Base-by-base conservation (phyloP, 2,888 invertebrate genomes). In the Drosophila helvetica region DNA sequence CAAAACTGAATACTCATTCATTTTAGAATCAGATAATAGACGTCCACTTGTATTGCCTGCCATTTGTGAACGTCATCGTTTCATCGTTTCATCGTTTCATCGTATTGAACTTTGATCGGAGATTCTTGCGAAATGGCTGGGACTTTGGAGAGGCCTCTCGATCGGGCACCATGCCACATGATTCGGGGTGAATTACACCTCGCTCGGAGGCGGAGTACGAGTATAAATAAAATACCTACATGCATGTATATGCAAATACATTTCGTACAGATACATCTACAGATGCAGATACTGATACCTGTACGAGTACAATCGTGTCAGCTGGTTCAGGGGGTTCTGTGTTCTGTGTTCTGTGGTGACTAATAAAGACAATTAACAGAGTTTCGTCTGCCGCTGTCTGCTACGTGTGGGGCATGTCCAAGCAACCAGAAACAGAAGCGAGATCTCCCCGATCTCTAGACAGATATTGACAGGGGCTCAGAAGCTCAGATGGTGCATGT, bases 351-450 rank as follows among this genome's bases (percentile, higher is more conserved):
- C 62, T 58, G 61, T 55, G 58, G 76, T 83, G 83, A 83, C 80
- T 83, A 87, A 82, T 80, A 67, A 65, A 84, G 74, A 78, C 78
- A 87, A 83, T 83, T 87, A 87, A 76, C 78, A 73, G 74, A 63
- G 63, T 87, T 82, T 79, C 66, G 75, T 73, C 74, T 64, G 77
- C 58, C 68, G 27, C 54, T 53, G 71, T 52, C 65, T 71, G 51
- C n/a, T 43, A 83, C 83, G 83, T 87, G 83, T 57, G 22, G 52
- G 45, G 88, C 78, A 83, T 87, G 62, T 58, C n/a, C 64, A 58
- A 46, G 52, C 19, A 12, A 53, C 57, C 46, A 58, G 58, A 51
- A 58, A 42, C 66, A 53, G 52, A 56, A 52, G 53, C 38, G 38
- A 52, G 27, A 53, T 54, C 67, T 48, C 51, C 59, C 50, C 48